Evolutionary conservation across 1,140 invertebrate species (phyloP), one percentile per base, ranked within the genome.

Genomic region (Drosophila lacteicornis): DNA sequence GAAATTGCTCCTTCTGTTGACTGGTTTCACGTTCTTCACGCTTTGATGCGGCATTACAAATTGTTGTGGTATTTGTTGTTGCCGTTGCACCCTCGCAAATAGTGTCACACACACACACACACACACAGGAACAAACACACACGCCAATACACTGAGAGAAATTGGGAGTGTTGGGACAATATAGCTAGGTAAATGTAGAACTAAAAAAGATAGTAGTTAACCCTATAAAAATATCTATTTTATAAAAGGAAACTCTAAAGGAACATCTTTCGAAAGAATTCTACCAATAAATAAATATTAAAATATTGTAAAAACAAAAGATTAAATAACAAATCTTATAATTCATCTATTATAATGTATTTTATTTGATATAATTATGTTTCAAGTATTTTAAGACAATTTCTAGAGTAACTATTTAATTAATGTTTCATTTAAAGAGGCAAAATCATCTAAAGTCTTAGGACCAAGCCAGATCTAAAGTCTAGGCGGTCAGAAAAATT

Each of bases 31-130:
- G 67, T 68, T 70, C 63, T 73, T 73, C 69, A 73, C 55, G 69
- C 69, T 73, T 73, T 73, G 67, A 73, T 73, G 69, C 69, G 69
- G 69, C 69, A 73, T 73, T 73, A 73, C 69, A 73, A 75, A 75
- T 74, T 75, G 70, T 74, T 75, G 71, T 75, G 70, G 69, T 71
- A 73, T 73, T 73, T 71, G 69, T 71, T 73, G 69, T 70, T 71
- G 51, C 51, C 68, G 51, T 42, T 73, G 69, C 69, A 73, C 69
- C 69, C 69, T 73, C 67, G 69, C 69, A 73, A 73, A 71, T 73
- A 73, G 69, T 73, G 55, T 40, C 67, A 75, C 46, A 70, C 45
- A 33, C 22, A 43, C 67, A 75, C 46, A 70, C 45, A 33, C 22
- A 43, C 17, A 56, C 62, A 50, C 19, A 19, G 61, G 27, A 22